phyloP scores from a whole-genome alignment of 2,797 vertebrate species.

The Euthynnus affinis region DNA sequence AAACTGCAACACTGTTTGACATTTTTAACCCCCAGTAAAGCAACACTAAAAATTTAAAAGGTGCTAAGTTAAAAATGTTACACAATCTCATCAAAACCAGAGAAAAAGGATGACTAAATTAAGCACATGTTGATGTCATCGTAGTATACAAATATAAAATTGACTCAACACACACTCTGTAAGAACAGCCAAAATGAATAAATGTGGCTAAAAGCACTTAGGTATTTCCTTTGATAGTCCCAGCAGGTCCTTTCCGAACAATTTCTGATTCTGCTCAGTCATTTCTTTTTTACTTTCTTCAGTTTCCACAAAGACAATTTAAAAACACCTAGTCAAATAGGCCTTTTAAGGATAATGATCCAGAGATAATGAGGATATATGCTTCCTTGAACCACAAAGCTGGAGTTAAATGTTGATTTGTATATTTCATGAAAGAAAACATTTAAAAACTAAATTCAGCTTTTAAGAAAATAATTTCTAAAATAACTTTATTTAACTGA shows the following conservation, averaged over 20 bases:
- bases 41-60: slow-evolving; percentile 54
- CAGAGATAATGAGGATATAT: slow-evolving; percentile 34
- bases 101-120: slow-evolving; percentile 56
- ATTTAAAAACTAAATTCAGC: slow-evolving; percentile 79
- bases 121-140: slow-evolving; percentile 61
- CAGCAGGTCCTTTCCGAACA: slow-evolving; percentile 26
- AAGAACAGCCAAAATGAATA: slow-evolving; percentile 49
- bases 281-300: neutral
- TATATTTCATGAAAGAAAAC: slow-evolving; percentile 69
- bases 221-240: slow-evolving; percentile 48
- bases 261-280: slow-evolving; percentile 20
- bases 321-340: slow-evolving; percentile 39
- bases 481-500: slow-evolving; percentile 78
- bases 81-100: slow-evolving; percentile 40
- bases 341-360: slow-evolving; percentile 37
- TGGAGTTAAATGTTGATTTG: slow-evolving; percentile 77
- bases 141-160: slow-evolving; percentile 36
- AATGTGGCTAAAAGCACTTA: slow-evolving; percentile 76
- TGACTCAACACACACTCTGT: slow-evolving; percentile 22
- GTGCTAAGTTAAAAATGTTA: slow-evolving; percentile 51
- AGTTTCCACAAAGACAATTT: slow-evolving; percentile 27
- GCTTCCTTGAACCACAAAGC: slow-evolving; percentile 64
- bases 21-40: slow-evolving; percentile 33
- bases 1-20: slow-evolving; percentile 43
- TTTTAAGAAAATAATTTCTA: slow-evolving; percentile 86